Evolutionary conservation across 2,888 invertebrate species (phyloP).

Genomic region (Neria commutata): DNA sequence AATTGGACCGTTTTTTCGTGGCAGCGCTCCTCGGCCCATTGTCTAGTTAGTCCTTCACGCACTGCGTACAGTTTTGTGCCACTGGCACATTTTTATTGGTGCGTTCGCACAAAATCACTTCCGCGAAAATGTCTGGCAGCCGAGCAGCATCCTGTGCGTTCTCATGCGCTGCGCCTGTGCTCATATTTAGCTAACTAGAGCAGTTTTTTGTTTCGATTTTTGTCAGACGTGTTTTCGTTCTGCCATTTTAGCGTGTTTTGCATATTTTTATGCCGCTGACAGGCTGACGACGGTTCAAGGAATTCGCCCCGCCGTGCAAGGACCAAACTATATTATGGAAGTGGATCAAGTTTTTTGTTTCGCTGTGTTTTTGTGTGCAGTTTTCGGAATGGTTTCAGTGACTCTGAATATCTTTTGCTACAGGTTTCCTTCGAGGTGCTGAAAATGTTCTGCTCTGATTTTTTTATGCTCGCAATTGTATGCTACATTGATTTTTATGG

Average conservation of each 20-base stretch:
- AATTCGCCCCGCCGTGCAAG: conserved; percentile 43
- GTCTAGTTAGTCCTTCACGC: conserved; percentile 6
- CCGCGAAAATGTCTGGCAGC: conserved; percentile 13
- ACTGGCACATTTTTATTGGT: conserved; percentile 48
- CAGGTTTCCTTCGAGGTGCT: conserved; percentile 43
- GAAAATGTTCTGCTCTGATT: conserved; percentile 49
- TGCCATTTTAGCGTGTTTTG: conserved; percentile 16
- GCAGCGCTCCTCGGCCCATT: conserved; percentile 5
- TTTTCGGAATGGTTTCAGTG: no score
- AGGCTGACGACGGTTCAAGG: conserved; percentile 37
- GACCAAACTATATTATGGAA: conserved; percentile 45
- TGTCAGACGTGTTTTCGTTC: conserved; percentile 24
- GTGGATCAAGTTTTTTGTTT: conserved; percentile 58
- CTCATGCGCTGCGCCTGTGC: conserved; percentile 28
- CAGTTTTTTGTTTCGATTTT: conserved; percentile 50
- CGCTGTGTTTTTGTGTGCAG: conserved; percentile 34
- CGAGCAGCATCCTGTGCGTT: conserved; percentile 2
- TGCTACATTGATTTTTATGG: conserved; percentile 45
- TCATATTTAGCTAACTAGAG: conserved; percentile 44
- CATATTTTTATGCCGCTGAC: conserved; percentile 46
- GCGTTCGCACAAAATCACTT: conserved; percentile 29
- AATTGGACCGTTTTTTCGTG: conserved; percentile 48
- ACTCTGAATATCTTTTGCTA: conserved; percentile 38
- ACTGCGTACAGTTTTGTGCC: neutral
- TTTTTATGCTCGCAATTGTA: conserved; percentile 43